Evolutionary conservation across 2,797 vertebrate species (phyloP).

Genomic region (Cryptoblepharus egeriae): DNA sequence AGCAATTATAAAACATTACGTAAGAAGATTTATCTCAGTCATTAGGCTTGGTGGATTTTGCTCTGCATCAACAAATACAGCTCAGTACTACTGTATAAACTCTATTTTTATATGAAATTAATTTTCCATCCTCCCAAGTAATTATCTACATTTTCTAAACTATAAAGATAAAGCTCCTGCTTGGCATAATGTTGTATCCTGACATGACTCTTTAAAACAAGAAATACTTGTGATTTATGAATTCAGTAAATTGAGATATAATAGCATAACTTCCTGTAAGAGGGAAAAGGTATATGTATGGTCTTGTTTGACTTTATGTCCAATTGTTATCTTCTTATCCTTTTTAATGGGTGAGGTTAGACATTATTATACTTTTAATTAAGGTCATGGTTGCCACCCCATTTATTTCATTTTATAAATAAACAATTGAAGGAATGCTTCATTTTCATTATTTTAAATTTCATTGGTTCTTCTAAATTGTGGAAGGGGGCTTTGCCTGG

Average conservation of each 20-base stretch:
- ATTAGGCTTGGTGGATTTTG: slow-evolving; percentile 39
- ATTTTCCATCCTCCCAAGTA: slow-evolving; percentile 51
- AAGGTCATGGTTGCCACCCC: too few species aligned
- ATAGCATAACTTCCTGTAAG: slow-evolving; percentile 31
- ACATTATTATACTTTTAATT: too few species aligned
- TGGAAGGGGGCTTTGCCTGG: too few species aligned
- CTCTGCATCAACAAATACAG: slow-evolving; percentile 8
- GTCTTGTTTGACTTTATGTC: slow-evolving; percentile 20
- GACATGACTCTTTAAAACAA: slow-evolving; percentile 53
- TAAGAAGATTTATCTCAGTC: slow-evolving; percentile 41
- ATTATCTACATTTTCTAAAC: slow-evolving; percentile 54
- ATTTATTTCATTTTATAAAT: too few species aligned
- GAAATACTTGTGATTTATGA: slow-evolving; percentile 65
- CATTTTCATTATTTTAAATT: too few species aligned
- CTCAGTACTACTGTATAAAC: slow-evolving; percentile 25
- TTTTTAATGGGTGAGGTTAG: background rate
- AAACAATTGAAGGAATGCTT: too few species aligned
- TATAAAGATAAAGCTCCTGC: slow-evolving; percentile 12
- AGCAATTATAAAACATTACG: slow-evolving; percentile 44
- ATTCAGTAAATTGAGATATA: slow-evolving; percentile 51
- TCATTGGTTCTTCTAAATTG: too few species aligned
- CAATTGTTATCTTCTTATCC: background rate
- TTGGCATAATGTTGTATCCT: slow-evolving; percentile 34
- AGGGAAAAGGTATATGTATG: slow-evolving; percentile 22
- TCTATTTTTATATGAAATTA: slow-evolving; percentile 49